Conservation (phyloP, 2,797 vertebrate genomes). For the Odontamblyopus lacepedii region DNA sequence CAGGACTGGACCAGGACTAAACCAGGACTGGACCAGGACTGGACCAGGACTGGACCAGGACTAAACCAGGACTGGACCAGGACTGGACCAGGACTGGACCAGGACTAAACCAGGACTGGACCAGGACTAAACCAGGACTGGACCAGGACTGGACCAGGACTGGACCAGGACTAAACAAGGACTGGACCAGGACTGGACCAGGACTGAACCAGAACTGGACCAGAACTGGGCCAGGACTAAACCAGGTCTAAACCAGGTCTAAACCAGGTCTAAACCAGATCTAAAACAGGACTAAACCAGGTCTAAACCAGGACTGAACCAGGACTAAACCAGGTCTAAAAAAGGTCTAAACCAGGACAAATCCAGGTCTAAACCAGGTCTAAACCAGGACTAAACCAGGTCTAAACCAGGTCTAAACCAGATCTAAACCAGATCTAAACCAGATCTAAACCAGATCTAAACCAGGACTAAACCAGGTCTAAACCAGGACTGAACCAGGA, state of each 20-base stretch:
- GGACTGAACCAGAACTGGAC: not conserved
- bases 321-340: too few species aligned
- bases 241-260: not conserved
- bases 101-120: not conserved
- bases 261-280: not conserved
- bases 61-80: not conserved
- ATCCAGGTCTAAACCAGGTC: not conserved
- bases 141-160: too few species aligned
- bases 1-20: too few species aligned
- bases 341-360: too few species aligned
- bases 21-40: too few species aligned
- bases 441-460: too few species aligned
- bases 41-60: not conserved
- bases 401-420: not conserved
- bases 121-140: too few species aligned
- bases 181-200: not conserved
- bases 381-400: not conserved
- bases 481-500: not conserved
- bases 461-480: not conserved
- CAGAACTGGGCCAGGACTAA: too few species aligned
- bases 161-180: not conserved
- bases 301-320: too few species aligned
- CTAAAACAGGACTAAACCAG: not conserved
- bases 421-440: too few species aligned
- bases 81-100: too few species aligned